phyloP scores from a whole-genome alignment of 1,140 invertebrate species.

The Aphidius ervi region DNA sequence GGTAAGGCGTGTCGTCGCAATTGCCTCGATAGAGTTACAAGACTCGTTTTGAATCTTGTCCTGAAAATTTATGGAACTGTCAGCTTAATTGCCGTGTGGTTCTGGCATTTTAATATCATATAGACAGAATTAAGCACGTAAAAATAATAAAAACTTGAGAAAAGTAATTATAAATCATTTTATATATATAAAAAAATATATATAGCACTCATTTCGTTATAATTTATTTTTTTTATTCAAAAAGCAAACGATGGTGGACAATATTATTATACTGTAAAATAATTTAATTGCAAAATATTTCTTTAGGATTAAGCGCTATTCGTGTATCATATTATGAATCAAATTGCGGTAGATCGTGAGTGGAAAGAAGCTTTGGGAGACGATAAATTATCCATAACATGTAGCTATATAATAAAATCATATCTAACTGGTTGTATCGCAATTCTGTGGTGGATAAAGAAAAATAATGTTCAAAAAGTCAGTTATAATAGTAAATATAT shows the following conservation, averaged over 20 bases:
- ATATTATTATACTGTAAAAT: no score
- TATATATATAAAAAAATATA: no score
- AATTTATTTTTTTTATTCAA: no score
- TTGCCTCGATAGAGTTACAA: constrained; percentile 51
- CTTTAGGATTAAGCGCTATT: no score
- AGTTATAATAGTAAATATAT: not conserved
- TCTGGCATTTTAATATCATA: constrained; percentile 17
- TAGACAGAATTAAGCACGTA: not conserved
- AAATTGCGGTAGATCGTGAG: no score
- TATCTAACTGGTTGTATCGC: constrained; percentile 41
- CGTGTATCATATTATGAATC: no score
- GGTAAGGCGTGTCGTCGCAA: constrained; percentile 45
- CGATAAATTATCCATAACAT: constrained; percentile 42
- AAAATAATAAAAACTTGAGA: not conserved
- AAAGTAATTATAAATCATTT: constrained; percentile 1
- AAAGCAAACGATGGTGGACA: no score
- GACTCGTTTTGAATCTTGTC: constrained; percentile 39
- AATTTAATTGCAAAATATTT: no score
- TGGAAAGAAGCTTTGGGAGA: no score
- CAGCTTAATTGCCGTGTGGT: constrained; percentile 43
- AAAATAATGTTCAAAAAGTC: not conserved
- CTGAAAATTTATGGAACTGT: constrained; percentile 47
- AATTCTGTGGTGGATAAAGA: constrained; percentile 25
- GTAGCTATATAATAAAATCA: constrained; percentile 47
- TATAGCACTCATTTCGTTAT: no score